Conservation (phyloP, 2,113 vertebrate species). For the Agapornis roseicollis region DNA sequence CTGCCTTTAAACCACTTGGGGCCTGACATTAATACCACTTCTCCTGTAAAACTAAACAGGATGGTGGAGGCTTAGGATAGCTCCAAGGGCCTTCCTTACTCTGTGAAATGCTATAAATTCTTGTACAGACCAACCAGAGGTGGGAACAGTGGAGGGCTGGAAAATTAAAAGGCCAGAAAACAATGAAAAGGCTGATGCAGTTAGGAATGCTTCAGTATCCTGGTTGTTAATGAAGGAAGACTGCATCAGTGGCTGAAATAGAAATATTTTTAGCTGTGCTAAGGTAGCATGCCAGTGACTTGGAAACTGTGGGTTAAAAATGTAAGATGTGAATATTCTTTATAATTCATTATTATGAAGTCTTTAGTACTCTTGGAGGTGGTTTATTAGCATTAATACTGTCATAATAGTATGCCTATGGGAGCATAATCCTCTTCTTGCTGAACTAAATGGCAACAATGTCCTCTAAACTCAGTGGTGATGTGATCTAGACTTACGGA, state of each 20-base stretch:
- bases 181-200: background rate
- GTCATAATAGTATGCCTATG: background rate
- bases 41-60: background rate
- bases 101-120: background rate
- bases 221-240: background rate
- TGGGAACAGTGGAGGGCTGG: rapidly evolving
- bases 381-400: background rate
- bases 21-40: background rate
- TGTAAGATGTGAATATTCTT: background rate
- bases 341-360: background rate
- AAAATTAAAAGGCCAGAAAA: background rate
- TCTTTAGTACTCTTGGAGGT: background rate
- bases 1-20: background rate
- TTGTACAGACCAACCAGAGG: background rate
- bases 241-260: background rate
- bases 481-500: background rate
- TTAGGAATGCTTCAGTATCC: background rate
- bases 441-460: background rate
- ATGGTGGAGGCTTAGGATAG: background rate
- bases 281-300: background rate
- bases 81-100: background rate
- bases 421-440: background rate
- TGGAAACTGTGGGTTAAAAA: background rate
- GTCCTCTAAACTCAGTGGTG: background rate
- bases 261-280: background rate